These are phyloP conservation scores for Lasioglossum pauxillum DNA, from an alignment of 2,888 invertebrate species.

Conservation along the genomic window DNA sequence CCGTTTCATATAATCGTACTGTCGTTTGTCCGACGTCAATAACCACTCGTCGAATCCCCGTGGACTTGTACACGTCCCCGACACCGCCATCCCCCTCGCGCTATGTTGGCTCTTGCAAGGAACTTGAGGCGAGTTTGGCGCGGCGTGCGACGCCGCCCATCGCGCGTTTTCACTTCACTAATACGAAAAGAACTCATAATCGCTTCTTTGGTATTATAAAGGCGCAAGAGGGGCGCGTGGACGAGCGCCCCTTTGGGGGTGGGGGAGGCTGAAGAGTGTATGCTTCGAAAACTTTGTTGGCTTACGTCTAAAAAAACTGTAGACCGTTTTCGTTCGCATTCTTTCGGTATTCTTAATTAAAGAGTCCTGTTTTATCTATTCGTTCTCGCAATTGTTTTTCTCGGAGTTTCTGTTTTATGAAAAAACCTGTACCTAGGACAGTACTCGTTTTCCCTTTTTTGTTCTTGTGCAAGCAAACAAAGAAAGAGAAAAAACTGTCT, in stretches of 20 bases:
- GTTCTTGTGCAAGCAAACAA: neutral
- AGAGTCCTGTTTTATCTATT: neutral
- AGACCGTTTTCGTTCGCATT: constrained; percentile 61
- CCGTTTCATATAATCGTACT: constrained; percentile 12
- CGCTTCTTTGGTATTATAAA: constrained; percentile 83
- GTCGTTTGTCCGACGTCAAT: constrained; percentile 50
- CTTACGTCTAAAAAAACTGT: constrained; percentile 62
- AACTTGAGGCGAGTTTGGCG: constrained; percentile 72
- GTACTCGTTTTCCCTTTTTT: constrained; percentile 44
- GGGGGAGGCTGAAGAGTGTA: constrained; percentile 55
- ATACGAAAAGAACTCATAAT: constrained; percentile 79
- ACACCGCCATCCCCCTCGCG: constrained; percentile 43
- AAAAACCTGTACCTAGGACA: constrained; percentile 57
- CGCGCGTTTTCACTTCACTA: constrained; percentile 78
- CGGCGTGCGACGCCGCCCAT: constrained; percentile 32
- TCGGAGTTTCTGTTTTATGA: constrained; percentile 66
- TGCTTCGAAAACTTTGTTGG: constrained; percentile 66
- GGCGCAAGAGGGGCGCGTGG: constrained; percentile 70
- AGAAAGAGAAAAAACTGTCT: constrained; percentile 64
- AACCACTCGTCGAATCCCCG: constrained; percentile 57
- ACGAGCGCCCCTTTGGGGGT: constrained; percentile 8
- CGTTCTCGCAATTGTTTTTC: constrained; percentile 34
- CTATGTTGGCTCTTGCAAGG: constrained; percentile 67
- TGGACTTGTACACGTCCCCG: constrained; percentile 34
- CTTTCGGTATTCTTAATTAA: constrained; percentile 41